Conservation (phyloP, 2,113 vertebrate genomes). For the Colaptes auratus region DNA sequence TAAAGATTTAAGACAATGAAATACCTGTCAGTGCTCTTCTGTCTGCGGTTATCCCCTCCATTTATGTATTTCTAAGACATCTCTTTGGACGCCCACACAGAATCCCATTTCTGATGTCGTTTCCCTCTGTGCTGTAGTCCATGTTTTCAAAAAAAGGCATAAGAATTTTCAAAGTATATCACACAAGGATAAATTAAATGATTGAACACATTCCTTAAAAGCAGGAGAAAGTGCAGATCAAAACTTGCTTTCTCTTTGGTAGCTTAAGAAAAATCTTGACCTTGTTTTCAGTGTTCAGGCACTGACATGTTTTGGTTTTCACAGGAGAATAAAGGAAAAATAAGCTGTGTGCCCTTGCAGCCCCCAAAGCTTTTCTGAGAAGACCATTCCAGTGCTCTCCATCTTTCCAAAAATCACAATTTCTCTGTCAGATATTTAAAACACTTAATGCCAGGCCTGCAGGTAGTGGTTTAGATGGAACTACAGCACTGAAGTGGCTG, state of each 20-base stretch:
- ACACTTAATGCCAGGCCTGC: neutral
- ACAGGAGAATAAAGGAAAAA: neutral
- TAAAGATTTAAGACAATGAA: neutral
- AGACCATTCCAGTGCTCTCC: neutral
- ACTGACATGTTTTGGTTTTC: neutral
- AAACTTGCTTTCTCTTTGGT: neutral
- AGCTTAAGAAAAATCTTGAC: neutral
- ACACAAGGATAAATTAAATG: accelerated
- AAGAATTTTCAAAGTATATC: neutral
- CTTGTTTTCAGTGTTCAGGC: neutral
- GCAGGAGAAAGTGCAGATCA: neutral
- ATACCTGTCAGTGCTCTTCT: neutral
- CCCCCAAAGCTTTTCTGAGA: neutral
- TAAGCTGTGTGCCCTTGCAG: neutral
- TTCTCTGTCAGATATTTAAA: neutral
- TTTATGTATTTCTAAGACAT: neutral
- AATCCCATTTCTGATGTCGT: neutral
- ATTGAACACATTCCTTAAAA: neutral
- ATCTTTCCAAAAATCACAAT: neutral
- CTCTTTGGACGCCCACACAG: neutral
- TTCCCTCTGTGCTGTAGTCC: neutral
- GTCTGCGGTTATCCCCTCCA: neutral
- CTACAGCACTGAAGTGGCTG: neutral
- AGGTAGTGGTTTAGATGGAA: neutral
- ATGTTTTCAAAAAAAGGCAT: accelerated